A percentile compares a stretch with the other conserved stretches of the same genome.
Evolutionary conservation across 2,888 invertebrate species (phyloP).

Genomic region (Timandra comae): DNA sequence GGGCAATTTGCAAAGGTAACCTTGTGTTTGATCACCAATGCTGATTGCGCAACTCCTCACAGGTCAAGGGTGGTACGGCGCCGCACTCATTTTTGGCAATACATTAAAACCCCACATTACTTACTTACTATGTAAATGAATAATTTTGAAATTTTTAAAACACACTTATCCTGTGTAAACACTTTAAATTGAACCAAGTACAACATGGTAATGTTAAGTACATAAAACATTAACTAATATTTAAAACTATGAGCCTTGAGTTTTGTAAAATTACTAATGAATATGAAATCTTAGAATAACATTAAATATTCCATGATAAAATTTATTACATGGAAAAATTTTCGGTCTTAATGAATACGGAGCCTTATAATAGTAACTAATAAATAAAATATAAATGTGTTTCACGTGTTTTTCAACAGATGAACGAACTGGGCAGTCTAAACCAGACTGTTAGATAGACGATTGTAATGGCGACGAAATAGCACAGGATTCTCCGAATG

Average conservation of each 20-base stretch:
- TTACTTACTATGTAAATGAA: constrained; percentile 40
- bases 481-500: constrained; percentile 26
- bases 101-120: constrained; percentile 39
- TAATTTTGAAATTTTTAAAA: constrained; percentile 29
- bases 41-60: constrained; percentile 56
- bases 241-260: too few species aligned
- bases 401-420: neutral
- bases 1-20: constrained; percentile 40
- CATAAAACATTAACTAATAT: too few species aligned
- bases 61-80: constrained; percentile 67
- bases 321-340: too few species aligned
- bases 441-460: neutral
- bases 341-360: too few species aligned
- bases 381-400: neutral
- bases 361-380: too few species aligned
- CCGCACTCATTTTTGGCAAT: constrained; percentile 61
- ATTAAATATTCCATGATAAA: too few species aligned
- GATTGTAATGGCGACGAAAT: neutral
- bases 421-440: neutral
- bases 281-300: too few species aligned
- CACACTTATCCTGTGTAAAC: too few species aligned
- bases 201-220: too few species aligned
- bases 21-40: constrained; percentile 52
- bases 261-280: too few species aligned
- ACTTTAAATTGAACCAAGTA: too few species aligned